Base-by-base conservation (phyloP, 2,113 vertebrate genomes). In the Jaculus jaculus region DNA sequence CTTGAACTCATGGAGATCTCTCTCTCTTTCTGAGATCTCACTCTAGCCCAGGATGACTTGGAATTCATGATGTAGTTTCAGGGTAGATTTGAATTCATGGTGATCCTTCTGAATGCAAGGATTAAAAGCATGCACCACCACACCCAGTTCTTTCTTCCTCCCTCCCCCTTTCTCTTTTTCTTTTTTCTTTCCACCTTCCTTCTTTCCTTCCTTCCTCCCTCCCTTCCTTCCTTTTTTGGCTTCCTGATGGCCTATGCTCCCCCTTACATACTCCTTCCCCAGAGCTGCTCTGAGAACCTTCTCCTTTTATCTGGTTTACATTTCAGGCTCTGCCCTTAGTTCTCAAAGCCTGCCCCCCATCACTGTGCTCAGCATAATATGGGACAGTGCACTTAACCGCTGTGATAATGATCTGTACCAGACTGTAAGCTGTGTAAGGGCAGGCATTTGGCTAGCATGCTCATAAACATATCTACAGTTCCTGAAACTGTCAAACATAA, bases 371-470 rank as follows among this genome's bases (percentile, higher is more conserved):
- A 66, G 17, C 26, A 17, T 39, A 21, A 2, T 65, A 18, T 61
- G 51, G 54, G 39, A 9, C 3, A 20, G 54, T 61, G 1, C 2
- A 9, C 16, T 32, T 28, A 3, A 24, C 9, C 1, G 12, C 18
- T 4, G 78, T 47, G 5, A 2, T 10, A 3, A 58, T 28, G 3
- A 0, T 63, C 66, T 72, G 77, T 4, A 5, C 39, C 23, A 18
- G 69, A 32, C 37, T 32, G 16, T 51, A 20, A 47, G 26, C 28
- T 20, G 32, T 6, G 3, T 65, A 34, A 77, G 10, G 15, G 15
- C 85, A 26, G 74, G 42, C 17, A 4, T 63, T 32, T 28, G 77
- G 32, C 66, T 51, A 65, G 61, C 51, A 79, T 26, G 51, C 54
- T 84, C 2, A 4, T 47, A 28, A n/a, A 37, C 26, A 20, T 39